phyloP scores from a whole-genome alignment of 2,888 invertebrate species.

The Aphidius colemani region DNA sequence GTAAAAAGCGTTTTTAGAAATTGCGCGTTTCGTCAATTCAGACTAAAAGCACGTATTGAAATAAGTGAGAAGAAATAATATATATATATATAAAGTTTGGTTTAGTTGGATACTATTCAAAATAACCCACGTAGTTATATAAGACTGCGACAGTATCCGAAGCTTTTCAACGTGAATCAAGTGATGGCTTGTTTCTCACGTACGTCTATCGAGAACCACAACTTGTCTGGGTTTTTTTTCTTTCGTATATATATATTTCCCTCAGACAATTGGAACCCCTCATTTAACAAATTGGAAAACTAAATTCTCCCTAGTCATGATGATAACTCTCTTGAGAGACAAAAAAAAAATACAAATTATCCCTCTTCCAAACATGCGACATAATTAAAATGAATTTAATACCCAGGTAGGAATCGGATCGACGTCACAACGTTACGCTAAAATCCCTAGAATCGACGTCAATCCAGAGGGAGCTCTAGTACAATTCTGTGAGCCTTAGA shows the following conservation, averaged over 20 bases:
- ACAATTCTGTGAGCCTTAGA: too few relatives aligned
- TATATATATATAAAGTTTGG: conserved; percentile 19
- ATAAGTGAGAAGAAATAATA: conserved; percentile 19
- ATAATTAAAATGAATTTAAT: too few relatives aligned
- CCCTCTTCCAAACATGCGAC: too few relatives aligned
- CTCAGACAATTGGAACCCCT: conserved; percentile 27
- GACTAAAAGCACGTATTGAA: conserved; percentile 8
- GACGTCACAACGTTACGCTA: too few relatives aligned
- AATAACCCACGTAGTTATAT: too few relatives aligned
- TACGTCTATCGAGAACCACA: conserved; percentile 39
- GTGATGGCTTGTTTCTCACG: conserved; percentile 41
- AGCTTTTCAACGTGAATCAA: conserved; percentile 37
- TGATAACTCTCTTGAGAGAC: too few relatives aligned
- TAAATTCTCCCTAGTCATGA: conserved; percentile 18
- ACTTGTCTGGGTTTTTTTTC: conserved; percentile 35
- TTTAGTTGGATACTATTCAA: too few relatives aligned
- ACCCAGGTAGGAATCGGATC: too few relatives aligned
- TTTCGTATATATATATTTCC: conserved; percentile 22
- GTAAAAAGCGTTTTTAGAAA: not conserved
- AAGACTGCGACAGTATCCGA: conserved; percentile 19
- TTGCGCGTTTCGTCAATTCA: too few relatives aligned
- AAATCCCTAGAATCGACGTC: too few relatives aligned
- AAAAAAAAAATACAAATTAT: too few relatives aligned
- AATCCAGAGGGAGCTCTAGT: too few relatives aligned
- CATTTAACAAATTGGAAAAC: conserved; percentile 38